Percentiles rank a stretch among this genome's conserved stretches.
Evolutionary conservation across 30 jellyfish, hydroid and myxozoan genomes (phyloP).

Genomic region (Catostylus mosaicus): DNA sequence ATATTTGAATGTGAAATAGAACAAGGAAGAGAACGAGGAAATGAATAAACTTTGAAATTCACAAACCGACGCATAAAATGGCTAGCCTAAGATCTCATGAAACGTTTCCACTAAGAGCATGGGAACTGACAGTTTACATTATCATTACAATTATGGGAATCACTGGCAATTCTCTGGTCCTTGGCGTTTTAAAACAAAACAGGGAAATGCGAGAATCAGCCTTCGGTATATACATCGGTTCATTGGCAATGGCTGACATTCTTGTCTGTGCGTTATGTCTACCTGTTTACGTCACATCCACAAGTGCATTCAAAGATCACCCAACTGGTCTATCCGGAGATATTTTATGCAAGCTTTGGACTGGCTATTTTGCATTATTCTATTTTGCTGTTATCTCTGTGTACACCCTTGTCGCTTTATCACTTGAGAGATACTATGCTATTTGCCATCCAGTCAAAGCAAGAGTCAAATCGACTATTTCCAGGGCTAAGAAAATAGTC

Average conservation of each 20-base stretch:
- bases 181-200: constrained; percentile 39
- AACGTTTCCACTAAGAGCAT: constrained; percentile 50
- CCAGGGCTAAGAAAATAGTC: constrained; percentile 54
- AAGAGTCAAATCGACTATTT: constrained; percentile 41
- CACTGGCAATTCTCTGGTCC: constrained; percentile 48
- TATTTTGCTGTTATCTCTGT: constrained; percentile 78
- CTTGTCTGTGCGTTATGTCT: constrained; percentile 37
- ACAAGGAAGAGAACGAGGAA: no score
- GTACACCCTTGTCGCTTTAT: constrained; percentile 70
- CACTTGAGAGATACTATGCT: constrained; percentile 63
- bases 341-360: constrained; percentile 64
- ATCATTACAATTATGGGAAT: constrained; percentile 49
- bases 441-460: constrained; percentile 73
- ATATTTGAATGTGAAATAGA: no score
- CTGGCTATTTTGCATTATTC: constrained; percentile 68
- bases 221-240: constrained; percentile 56
- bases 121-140: constrained; percentile 55
- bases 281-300: constrained; percentile 67
- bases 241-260: constrained; percentile 61
- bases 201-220: constrained; percentile 59
- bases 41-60: no score
- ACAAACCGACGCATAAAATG: not conserved
- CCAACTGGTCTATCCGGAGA: constrained; percentile 71
- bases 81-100: constrained; percentile 48
- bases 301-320: constrained; percentile 45